Evolutionary conservation across 2,888 invertebrate genomes (phyloP), one percentile per base, ranked within the genome.

Genomic region (Ophion costatus): DNA sequence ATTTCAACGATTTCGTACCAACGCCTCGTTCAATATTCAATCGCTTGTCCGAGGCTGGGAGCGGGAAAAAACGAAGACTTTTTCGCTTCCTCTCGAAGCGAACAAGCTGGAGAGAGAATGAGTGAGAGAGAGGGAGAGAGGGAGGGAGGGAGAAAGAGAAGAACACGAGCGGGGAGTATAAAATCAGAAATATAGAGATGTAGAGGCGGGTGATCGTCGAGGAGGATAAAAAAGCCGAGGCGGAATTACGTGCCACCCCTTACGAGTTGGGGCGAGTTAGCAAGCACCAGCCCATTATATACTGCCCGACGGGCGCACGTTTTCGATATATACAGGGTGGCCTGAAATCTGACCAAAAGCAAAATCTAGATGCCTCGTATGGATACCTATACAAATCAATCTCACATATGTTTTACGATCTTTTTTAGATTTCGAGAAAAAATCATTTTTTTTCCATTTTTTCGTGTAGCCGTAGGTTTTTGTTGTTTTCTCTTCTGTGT

Each of bases 221-320:
- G 20, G 17, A 57, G 24, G 69, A 69, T 38, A 42, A 51, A 57
- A 79, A 57, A 33, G 42, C 69, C 38, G 45, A 81, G 51, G 61
- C 71, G 24, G 66, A 67, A 85, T 85, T 85, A 85, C 84, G 79
- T 82, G 84, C 74, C 64, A 71, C 73, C 63, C 78, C 78, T 64
- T 24, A 79, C 70, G 78, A 84, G 74, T 24, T 67, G 24, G 76
- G 67, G 56, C 59, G 80, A 61, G 64, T 64, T n/a, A 77, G 78
- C 77, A 71, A 66, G 66, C 70, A 71, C 70, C 78, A 57, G 45
- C 66, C 80, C 67, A 59, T 78, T 82, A 75, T 42, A 74, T 73
- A 78, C 84, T 73, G 22, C 42, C 64, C 66, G 61, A 51, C 59
- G 42, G 56, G 63, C 64, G 71, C 38, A 42, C 24, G 33, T 67